phyloP scores from a whole-genome alignment of 1,140 invertebrate genomes.

The Diachasmimorpha longicaudata region DNA sequence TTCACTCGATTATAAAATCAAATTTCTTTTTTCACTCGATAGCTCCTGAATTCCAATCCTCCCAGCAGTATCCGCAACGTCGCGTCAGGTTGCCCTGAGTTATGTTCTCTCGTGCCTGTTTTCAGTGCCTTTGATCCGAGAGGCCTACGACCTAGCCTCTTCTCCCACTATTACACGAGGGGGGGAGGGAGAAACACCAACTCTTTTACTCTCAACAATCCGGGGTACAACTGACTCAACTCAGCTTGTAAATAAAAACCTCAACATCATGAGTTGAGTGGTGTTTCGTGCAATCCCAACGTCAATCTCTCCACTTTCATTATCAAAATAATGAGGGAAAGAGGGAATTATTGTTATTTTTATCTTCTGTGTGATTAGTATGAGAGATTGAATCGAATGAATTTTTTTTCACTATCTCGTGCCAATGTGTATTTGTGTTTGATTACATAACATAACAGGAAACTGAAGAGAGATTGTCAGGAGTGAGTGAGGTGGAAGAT shows the following conservation, averaged over 20 bases:
- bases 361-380: no score
- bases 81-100: slow-evolving; percentile 24
- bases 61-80: not conserved
- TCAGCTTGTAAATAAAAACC: not conserved
- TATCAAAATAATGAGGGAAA: not conserved
- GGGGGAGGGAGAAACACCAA: not conserved
- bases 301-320: not conserved
- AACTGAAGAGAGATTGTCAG: not conserved
- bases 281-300: not conserved
- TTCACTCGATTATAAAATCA: not conserved
- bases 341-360: not conserved
- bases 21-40: not conserved
- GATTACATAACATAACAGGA: not conserved
- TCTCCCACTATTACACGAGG: slow-evolving; percentile 23
- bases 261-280: not conserved
- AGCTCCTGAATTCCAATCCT: not conserved
- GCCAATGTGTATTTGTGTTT: not conserved
- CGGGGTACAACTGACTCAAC: not conserved
- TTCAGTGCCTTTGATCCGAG: slow-evolving; percentile 24
- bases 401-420: not conserved
- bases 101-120: not conserved
- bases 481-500: not conserved
- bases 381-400: no score
- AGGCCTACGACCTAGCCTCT: slow-evolving; percentile 29
- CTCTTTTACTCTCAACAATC: slow-evolving; percentile 8